Evolutionary conservation across 2,797 vertebrate species (phyloP), one percentile per base, ranked within the genome.

Genomic region (Aulostomus chinensis): DNA sequence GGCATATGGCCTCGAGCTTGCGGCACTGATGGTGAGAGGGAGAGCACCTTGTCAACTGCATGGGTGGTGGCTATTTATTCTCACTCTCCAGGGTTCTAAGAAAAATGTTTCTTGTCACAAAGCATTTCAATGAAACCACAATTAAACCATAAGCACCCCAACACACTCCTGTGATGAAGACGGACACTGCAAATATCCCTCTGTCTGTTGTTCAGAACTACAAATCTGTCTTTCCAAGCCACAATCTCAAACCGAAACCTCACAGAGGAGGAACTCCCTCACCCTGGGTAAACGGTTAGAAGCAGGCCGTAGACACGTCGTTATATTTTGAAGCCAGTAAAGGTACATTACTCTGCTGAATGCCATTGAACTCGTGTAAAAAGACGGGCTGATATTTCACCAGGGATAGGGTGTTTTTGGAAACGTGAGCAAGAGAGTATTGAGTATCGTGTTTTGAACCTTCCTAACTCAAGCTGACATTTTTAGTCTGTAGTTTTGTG

Each of bases 1-100:
- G 87, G 87, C 88, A 90, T 86, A 83, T 86, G 87, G 87, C 80
- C 87, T 79, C 70, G 74, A 88, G 85, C 68, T 82, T n/a, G 45
- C 56, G 68, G 70, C 81, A 62, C 63, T 68, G 65, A 86, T 70
- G 73, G 76, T 64, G 68, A 54, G 66, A 65, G 43, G 30, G 58
- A 73, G 68, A 70, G 71, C 2, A 25, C 69, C 61, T 71, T 84
- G 78, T 86, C 76, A 66, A 55, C 86, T 79, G 72, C 69, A 86
- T 86, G 86, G 87, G 88, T 87, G 88, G 84, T 73, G 76, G 62
- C 52, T 63, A 68, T 85, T 86, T 84, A 79, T 80, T 71, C 45
- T 53, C 57, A 56, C 57, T 30, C 30, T 46, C 7, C 0, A 40
- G 4, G 13, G 2, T 41, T 40, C 17, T 12, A 15, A 42, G 34